A percentile compares a stretch with the other conserved stretches of the same genome.
These are phyloP conservation scores for Smutsia temminckii DNA, from an alignment of 2,797 vertebrate genomes.

Conservation along the genomic window DNA sequence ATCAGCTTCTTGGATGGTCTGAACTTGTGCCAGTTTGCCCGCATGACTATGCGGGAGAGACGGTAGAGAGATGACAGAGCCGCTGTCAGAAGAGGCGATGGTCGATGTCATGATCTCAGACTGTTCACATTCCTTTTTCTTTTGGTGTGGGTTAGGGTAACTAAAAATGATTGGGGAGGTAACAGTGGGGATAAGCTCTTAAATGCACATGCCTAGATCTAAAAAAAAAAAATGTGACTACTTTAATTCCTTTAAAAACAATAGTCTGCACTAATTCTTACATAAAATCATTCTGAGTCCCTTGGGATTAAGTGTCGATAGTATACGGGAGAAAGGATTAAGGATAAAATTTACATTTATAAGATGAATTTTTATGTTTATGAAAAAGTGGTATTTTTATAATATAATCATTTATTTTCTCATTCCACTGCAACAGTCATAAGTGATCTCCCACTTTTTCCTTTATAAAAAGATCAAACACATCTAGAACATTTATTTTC, in stretches of 20 bases:
- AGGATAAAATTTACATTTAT: background rate
- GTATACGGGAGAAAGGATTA: background rate
- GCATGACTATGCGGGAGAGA: background rate
- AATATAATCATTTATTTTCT: conserved; percentile 1
- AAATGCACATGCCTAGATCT: background rate
- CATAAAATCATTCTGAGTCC: background rate
- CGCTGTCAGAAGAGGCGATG: background rate
- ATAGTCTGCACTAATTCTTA: background rate
- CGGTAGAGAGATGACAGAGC: background rate
- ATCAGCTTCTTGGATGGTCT: conserved; percentile 36
- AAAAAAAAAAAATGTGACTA: background rate
- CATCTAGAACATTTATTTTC: conserved; percentile 27
- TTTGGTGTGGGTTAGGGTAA: conserved; percentile 49
- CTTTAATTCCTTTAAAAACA: conserved; percentile 43
- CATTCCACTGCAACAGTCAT: background rate
- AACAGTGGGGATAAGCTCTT: background rate
- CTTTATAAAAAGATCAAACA: conserved; percentile 33
- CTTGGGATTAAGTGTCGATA: background rate
- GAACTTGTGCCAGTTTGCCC: conserved; percentile 31
- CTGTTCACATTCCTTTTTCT: background rate
- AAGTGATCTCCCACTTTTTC: background rate
- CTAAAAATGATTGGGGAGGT: background rate
- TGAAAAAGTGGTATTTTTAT: background rate
- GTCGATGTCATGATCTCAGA: background rate
- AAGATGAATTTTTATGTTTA: conserved; percentile 15